Percentiles rank a stretch among this genome's conserved stretches.
Conservation (phyloP, 2,888 invertebrate genomes). For the Lamellibrachia columna region DNA sequence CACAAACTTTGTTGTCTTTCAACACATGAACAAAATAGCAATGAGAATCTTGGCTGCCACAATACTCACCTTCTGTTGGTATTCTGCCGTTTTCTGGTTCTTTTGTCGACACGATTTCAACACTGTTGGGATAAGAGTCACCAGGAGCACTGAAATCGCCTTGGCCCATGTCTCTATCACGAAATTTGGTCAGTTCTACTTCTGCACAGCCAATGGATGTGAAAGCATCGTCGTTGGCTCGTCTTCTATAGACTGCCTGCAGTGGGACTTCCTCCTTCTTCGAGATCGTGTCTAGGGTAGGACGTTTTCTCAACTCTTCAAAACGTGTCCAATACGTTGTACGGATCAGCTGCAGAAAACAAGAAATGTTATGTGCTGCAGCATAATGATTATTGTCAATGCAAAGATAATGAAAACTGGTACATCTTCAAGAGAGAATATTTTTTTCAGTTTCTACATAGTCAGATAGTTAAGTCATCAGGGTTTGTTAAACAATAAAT, state of each 20-base stretch:
- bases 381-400: background rate
- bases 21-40: background rate
- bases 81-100: background rate
- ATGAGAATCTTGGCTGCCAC: background rate
- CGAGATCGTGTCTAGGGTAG: background rate
- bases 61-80: background rate
- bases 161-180: background rate
- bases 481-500: too few relatives aligned
- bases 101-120: background rate
- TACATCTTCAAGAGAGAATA: background rate
- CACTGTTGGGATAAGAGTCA: background rate
- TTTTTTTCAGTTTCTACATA: too few relatives aligned
- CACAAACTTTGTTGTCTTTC: background rate
- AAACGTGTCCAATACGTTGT: constrained; percentile 60
- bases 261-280: background rate
- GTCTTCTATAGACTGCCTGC: background rate
- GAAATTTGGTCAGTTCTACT: background rate
- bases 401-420: background rate
- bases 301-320: constrained; percentile 29
- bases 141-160: background rate
- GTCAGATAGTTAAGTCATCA: too few relatives aligned
- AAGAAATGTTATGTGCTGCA: background rate
- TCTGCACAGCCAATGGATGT: background rate
- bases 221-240: background rate
- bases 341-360: constrained; percentile 48